A percentile compares a stretch with the other conserved stretches of the same genome.
These are phyloP conservation scores for Aphyosemion australe DNA, from an alignment of 2,113 vertebrate genomes.

Conservation along the genomic window DNA sequence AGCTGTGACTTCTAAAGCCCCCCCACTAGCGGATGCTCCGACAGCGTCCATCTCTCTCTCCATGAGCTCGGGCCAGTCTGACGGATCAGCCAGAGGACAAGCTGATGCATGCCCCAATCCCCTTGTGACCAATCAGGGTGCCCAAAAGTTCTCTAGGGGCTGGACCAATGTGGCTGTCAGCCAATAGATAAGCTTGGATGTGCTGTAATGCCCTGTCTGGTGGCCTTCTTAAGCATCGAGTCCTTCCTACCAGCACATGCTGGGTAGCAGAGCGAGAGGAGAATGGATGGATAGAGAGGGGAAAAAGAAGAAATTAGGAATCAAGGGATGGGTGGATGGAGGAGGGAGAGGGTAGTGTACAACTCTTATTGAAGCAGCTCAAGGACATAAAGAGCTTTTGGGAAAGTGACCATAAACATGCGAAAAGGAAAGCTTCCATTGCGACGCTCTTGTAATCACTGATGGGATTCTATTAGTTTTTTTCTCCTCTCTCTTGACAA, in stretches of 20 bases:
- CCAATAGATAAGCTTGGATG: conserved; percentile 71
- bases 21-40: conserved; percentile 46
- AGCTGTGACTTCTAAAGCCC: conserved; percentile 51
- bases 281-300: conserved; percentile 37
- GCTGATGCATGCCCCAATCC: conserved; percentile 68
- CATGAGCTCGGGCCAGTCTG: conserved; percentile 65
- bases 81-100: conserved; percentile 71
- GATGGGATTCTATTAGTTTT: conserved; percentile 18
- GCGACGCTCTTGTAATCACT: conserved; percentile 34
- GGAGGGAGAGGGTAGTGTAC: conserved; percentile 12
- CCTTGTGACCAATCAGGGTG: conserved; percentile 69
- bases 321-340: conserved; percentile 33
- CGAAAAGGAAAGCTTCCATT: conserved; percentile 53
- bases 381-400: conserved; percentile 72
- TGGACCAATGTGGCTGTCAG: conserved; percentile 64
- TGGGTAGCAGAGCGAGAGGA: conserved; percentile 23
- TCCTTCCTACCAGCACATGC: conserved; percentile 62
- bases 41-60: conserved; percentile 60
- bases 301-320: conserved; percentile 43
- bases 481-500: conserved; percentile 45
- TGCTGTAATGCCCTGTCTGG: conserved; percentile 69
- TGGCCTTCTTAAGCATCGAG: conserved; percentile 60
- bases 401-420: conserved; percentile 67
- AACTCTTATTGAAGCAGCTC: conserved; percentile 62
- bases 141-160: conserved; percentile 55